These are phyloP conservation scores for Clarias pachynema DNA, from an alignment of 2,797 vertebrate species.

Conservation along the genomic window DNA sequence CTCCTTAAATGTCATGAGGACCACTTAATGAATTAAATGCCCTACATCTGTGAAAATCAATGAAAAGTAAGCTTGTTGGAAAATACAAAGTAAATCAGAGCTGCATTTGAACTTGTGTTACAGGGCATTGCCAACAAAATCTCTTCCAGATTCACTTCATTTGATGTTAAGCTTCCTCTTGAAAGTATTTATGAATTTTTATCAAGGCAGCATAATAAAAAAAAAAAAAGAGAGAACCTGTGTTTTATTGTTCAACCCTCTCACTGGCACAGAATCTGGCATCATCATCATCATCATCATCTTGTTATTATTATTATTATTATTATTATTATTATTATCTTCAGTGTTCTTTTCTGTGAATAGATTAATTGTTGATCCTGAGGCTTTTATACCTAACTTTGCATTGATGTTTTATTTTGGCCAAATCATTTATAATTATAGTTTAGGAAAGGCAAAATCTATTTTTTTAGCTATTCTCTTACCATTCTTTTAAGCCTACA, in stretches of 20 bases:
- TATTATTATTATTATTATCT: background rate
- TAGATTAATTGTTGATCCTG: background rate
- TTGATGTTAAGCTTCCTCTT: slow-evolving; percentile 19
- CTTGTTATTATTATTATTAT: slow-evolving; percentile 23
- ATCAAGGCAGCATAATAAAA: slow-evolving; percentile 32
- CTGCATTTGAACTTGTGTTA: background rate
- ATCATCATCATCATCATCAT: too few relatives aligned
- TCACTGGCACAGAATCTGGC: background rate
- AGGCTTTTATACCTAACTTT: background rate
- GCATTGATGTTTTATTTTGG: background rate
- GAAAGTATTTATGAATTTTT: slow-evolving; percentile 39
- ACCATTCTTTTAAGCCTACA: background rate
- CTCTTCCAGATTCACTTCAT: slow-evolving; percentile 9
- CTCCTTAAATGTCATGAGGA: slow-evolving; percentile 34
- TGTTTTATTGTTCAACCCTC: slow-evolving; percentile 50
- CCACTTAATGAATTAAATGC: slow-evolving; percentile 32
- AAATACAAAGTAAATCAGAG: background rate
- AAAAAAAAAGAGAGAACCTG: background rate
- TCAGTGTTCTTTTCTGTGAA: background rate
- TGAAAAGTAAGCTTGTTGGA: slow-evolving; percentile 8
- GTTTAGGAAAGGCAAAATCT: background rate
- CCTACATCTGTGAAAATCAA: slow-evolving; percentile 5
- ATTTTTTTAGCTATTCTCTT: background rate
- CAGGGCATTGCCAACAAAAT: background rate
- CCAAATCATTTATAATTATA: background rate